Evolutionary conservation across 2,888 invertebrate genomes (phyloP), one percentile per base, ranked within the genome.

Genomic region (Oxyteleia sp.): DNA sequence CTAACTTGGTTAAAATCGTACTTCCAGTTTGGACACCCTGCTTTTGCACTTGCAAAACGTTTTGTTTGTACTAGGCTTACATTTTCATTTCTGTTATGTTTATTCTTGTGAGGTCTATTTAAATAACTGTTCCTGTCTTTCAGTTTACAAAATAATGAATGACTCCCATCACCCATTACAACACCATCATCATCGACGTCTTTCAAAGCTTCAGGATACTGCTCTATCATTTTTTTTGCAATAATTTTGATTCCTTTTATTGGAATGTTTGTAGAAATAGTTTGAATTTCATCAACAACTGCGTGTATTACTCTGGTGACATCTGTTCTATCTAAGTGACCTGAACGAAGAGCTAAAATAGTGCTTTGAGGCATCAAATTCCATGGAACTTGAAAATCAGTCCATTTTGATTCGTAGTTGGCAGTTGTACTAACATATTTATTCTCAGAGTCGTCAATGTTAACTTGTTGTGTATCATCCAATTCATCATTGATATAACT

Each of bases 161-260:
- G 55, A 18, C 18, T 32, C 4, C 74, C 74, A n/a, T 63, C 63
- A n/a, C 74, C 63, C 16, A 64, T 20, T 8, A 45, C 15, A 4
- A 49, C 13, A 15, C 64, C 55, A 41, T 53, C 66, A 16, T 66
- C 66, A 10, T 75, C 55, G 4, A 57, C 35, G 23, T 75, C 75
- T 18, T 66, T 66, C 26, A 66, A 57, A 13, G 55, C 47, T 38
- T 13, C 49, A 7, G 57, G 66, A 66, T 75, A 66, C 7, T 13
- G 18, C n/a, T 55, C 38, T 18, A 75, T 64, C 57, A 75, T 47
- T 66, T 63, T 26, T 16, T 66, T 75, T 4, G 66, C 66, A n/a
- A 57, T 15, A 11, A 59, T 47, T 61, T 71, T 59, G 1, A 71
- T 15, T 7, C 47, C 47, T 49, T 51, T 71, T 20, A 20, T 11